Evolutionary conservation across 2,888 invertebrate species (phyloP), one percentile per base, ranked within the genome.

Genomic region (Neria commutata): DNA sequence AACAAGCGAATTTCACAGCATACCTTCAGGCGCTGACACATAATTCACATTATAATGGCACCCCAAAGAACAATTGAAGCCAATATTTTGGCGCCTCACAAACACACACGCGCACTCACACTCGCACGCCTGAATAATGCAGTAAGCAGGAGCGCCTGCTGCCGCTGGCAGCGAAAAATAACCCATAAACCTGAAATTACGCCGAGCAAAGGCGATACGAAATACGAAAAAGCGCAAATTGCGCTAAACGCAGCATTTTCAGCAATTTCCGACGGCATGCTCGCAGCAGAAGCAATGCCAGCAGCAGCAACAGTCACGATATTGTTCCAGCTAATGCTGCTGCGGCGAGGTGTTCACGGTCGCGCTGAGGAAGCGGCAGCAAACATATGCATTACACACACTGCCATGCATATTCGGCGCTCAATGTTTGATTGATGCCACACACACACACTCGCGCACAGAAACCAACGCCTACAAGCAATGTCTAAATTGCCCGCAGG

Each of bases 401-500:
- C n/a, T n/a, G n/a, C n/a, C n/a, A n/a, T n/a, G n/a, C n/a, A n/a
- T n/a, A 42, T 19, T 42, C 21, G 4, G 17, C 17, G 42, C 42
- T 4, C 14, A 17, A 42, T 21, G 21, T 42, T 19, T 42, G 42
- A 4, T 4, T 42, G 42, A 23, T 48, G 48, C 17, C 17, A 10
- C 17, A 23, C 25, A 23, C 16, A 26, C 42, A 14, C 51, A 23
- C 23, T 10, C 40, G 42, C 26, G 23, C 42, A 54, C 33, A 45
- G 25, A 3, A 46, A 46, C 23, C n/a, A n/a, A n/a, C n/a, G n/a
- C n/a, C n/a, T n/a, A n/a, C n/a, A 48, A 54, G 37, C 33, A 58
- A 50, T 50, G 48, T 54, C 61, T 57, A 65, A 67, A 65, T 67
- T 60, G 62, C 56, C 62, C 67, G 59, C 58, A 23, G 54, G 62